Base-by-base conservation (phyloP, 2,113 vertebrate genomes). In the Pangasianodon gigas region DNA sequence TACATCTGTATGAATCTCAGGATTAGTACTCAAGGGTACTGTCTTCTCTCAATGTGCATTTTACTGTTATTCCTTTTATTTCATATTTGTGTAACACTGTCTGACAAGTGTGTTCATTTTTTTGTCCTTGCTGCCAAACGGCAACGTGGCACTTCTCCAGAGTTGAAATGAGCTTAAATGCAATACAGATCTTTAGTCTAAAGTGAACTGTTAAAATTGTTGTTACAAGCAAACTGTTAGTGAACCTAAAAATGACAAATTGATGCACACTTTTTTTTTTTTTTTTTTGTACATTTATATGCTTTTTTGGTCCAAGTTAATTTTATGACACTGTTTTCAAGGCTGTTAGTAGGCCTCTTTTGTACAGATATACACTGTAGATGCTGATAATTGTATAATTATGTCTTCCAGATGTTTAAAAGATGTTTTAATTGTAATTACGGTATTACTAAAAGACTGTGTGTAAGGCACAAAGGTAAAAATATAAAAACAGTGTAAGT, bases 381-480 rank as follows among this genome's bases (percentile, higher is more conserved):
- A 95, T 93, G 94, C 91, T 95, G 94, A 95, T 92, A 92, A 44
- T 93, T 97, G 95, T 97, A 95, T 95, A 97, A 83, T 83, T 95
- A 93, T 51, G 94, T 95, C 94, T 95, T 94, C 91, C 93, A 94
- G 93, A 92, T 89, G 93, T 93, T 93, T 93, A 90, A 91, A 91
- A 87, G 91, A 90, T 89, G 93, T 96, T 96, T 97, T 96, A 96
- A 97, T 96, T 96, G 95, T 96, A 97, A 95, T 95, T 95, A 96
- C 96, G 96, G 94, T 97, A 95, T 97, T 97, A 96, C 13, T 82
- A 58, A 83, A 56, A 4, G n/a, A 41, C 10, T 82, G 52, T 19
- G 52, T 56, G 56, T 37, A 56, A 16, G 26, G 26, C 95, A 96
- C 95, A 94, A 67, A 92, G 62, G 83, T 71, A 67, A 71, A 88